These are phyloP conservation scores for Psittacus erithacus DNA, from an alignment of 2,113 vertebrate species.

Conservation along the genomic window DNA sequence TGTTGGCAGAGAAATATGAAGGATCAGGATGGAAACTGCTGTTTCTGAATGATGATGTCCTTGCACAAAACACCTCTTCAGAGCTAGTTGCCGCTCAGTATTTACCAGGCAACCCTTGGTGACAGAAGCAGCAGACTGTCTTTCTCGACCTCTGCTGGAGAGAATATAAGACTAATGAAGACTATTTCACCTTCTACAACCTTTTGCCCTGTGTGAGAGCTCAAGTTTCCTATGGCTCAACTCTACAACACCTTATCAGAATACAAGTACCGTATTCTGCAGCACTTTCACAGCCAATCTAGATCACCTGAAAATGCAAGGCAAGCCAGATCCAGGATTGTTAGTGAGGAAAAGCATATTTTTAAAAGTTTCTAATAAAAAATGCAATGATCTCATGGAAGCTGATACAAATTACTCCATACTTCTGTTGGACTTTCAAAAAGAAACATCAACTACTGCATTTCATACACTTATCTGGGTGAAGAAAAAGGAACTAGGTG, in stretches of 20 bases:
- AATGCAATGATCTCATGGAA: conserved; percentile 14
- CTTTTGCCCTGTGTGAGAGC: neutral
- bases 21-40: neutral
- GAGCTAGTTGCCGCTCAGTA: neutral
- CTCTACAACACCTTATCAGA: neutral
- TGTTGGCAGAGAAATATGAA: neutral
- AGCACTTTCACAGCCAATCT: neutral
- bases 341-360: neutral
- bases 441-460: neutral
- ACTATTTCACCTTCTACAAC: neutral
- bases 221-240: neutral
- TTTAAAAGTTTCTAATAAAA: conserved; percentile 20
- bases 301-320: neutral
- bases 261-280: neutral
- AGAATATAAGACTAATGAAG: neutral
- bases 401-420: conserved; percentile 10
- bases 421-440: neutral
- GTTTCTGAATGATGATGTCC: neutral
- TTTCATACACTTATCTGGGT: conserved; percentile 14
- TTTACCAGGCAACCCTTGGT: neutral
- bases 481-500: conserved; percentile 26
- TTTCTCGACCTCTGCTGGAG: neutral
- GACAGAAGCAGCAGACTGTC: neutral
- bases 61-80: neutral
- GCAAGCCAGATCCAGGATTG: neutral